Conservation (phyloP, 2,888 invertebrate genomes). For the Eulithis testata region DNA sequence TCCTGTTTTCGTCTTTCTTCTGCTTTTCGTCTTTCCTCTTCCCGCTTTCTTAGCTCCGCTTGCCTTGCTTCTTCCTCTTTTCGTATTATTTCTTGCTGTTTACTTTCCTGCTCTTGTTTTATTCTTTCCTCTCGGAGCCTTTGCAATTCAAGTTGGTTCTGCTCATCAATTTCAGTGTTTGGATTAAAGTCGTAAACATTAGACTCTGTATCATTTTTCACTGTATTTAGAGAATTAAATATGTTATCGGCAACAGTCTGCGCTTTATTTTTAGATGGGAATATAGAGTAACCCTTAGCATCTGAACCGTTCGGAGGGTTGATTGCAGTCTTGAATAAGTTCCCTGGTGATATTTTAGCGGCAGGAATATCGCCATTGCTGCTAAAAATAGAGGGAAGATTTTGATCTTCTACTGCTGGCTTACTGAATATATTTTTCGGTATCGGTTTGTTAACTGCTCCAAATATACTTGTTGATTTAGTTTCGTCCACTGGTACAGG, state of each 20-base stretch:
- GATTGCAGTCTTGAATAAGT: conserved; percentile 69
- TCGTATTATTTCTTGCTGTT: conserved; percentile 48
- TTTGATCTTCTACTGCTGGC: conserved; percentile 40
- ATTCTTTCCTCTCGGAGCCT: conserved; percentile 51
- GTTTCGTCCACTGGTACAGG: conserved; percentile 44
- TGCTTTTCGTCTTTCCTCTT: conserved; percentile 49
- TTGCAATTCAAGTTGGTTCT: conserved; percentile 41
- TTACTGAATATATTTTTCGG: conserved; percentile 51
- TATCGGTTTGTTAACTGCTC: conserved; percentile 53
- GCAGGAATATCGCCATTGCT: conserved; percentile 55
- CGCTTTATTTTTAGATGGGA: conserved; percentile 70
- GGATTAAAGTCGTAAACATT: conserved; percentile 65
- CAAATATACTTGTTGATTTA: conserved; percentile 63
- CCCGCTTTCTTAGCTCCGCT: conserved; percentile 46
- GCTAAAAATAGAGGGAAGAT: conserved; percentile 45
- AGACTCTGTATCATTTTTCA: conserved; percentile 43
- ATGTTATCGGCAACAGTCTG: conserved; percentile 68
- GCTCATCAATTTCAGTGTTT: conserved; percentile 48
- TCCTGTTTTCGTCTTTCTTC: conserved; percentile 45
- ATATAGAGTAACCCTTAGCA: conserved; percentile 63
- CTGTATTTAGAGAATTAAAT: conserved; percentile 58
- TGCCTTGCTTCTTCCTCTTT: conserved; percentile 46
- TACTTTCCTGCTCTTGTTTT: conserved; percentile 57
- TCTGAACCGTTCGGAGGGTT: conserved; percentile 53
- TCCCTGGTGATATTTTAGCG: conserved; percentile 62